These are phyloP conservation scores for Gavia stellata DNA, from an alignment of 2,113 vertebrate genomes.

Conservation along the genomic window DNA sequence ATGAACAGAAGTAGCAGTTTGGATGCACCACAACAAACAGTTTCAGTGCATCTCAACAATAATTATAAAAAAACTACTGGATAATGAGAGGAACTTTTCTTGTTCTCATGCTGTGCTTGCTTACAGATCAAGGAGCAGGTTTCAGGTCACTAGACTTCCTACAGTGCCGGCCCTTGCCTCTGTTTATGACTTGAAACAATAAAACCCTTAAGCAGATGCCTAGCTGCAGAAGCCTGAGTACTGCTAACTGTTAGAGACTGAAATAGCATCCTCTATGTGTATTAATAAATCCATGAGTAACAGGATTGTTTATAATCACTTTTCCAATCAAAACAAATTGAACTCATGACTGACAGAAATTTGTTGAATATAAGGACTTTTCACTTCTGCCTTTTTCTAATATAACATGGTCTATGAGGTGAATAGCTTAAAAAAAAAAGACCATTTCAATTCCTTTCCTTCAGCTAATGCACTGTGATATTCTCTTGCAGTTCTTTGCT, in stretches of 20 bases:
- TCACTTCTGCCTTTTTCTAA: neutral
- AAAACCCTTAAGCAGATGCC: neutral
- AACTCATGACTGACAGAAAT: neutral
- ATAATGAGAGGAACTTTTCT: neutral
- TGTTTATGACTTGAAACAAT: slow-evolving; percentile 5
- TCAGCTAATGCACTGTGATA: neutral
- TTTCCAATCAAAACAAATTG: neutral
- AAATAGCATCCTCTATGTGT: neutral
- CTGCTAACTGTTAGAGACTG: neutral
- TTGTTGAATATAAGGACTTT: neutral
- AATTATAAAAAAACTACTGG: neutral
- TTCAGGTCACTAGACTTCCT: neutral
- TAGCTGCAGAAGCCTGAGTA: neutral
- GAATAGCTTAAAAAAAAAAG: neutral
- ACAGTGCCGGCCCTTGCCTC: neutral
- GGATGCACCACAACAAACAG: neutral
- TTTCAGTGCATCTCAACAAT: neutral
- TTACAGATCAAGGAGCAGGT: neutral
- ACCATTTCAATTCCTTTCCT: neutral
- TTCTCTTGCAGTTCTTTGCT: neutral
- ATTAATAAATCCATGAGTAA: neutral
- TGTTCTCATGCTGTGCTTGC: neutral
- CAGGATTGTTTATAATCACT: neutral
- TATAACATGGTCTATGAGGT: neutral
- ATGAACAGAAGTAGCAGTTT: neutral